These are phyloP conservation scores for Buteo buteo DNA, from an alignment of 2,113 vertebrate genomes.

Conservation along the genomic window DNA sequence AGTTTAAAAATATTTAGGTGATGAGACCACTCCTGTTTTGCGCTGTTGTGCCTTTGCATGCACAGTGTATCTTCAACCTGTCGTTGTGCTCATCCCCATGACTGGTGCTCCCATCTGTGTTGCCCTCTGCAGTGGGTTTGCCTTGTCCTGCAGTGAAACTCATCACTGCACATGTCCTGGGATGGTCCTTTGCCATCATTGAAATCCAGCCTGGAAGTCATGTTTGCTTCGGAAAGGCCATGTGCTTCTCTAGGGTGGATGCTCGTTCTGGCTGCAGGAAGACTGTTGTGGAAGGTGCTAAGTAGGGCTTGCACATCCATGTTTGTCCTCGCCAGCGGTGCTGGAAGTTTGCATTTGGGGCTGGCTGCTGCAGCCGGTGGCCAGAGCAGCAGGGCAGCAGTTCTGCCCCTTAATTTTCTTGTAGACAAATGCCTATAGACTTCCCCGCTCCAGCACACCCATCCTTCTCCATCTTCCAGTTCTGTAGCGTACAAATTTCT, in stretches of 20 bases:
- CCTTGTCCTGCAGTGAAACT: not conserved
- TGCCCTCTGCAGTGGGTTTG: not conserved
- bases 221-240: accelerated
- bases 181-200: accelerated
- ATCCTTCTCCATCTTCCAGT: not conserved
- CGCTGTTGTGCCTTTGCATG: not conserved
- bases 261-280: accelerated
- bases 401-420: not conserved
- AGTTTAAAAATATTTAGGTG: not conserved
- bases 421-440: not conserved
- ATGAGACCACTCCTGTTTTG: not conserved
- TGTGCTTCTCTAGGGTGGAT: not conserved
- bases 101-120: not conserved
- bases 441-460: accelerated
- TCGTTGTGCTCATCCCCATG: accelerated
- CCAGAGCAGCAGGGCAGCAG: not conserved
- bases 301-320: accelerated
- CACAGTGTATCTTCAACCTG: accelerated
- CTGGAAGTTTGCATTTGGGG: not conserved
- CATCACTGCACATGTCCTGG: accelerated
- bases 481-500: not conserved
- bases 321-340: not conserved
- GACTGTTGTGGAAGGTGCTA: not conserved
- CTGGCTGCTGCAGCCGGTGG: not conserved
- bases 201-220: accelerated